These are phyloP conservation scores for rat (Rattus norvegicus) DNA, from an alignment of 2,113 vertebrate genomes.

Conservation along the genomic window DNA sequence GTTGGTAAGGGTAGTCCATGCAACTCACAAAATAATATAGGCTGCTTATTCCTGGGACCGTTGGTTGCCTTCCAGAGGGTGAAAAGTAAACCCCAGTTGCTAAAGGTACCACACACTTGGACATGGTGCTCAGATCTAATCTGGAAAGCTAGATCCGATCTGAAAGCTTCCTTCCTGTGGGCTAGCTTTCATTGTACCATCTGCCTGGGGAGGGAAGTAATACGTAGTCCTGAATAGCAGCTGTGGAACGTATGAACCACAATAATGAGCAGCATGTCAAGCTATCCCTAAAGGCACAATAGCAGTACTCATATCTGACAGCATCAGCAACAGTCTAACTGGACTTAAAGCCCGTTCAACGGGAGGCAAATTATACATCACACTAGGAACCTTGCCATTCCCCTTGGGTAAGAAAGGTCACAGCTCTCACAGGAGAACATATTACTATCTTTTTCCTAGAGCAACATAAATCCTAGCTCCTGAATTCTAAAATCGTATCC, in stretches of 20 bases:
- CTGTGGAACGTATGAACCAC: background rate
- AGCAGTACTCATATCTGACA: background rate
- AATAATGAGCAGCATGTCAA: background rate
- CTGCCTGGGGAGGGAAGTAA: background rate
- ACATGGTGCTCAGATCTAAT: background rate
- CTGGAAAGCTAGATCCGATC: background rate
- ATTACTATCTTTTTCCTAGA: background rate
- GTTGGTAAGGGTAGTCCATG: background rate
- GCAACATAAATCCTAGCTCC: too few species aligned
- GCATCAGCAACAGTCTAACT: background rate
- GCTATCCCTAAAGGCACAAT: background rate
- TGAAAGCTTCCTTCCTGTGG: slow-evolving; percentile 6
- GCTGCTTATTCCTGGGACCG: too few species aligned
- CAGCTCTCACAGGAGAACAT: background rate
- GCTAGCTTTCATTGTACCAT: background rate
- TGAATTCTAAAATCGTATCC: background rate
- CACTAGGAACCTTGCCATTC: background rate
- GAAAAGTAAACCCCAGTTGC: background rate
- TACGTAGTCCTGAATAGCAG: background rate
- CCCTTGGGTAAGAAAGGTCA: background rate
- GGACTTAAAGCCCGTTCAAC: too few species aligned
- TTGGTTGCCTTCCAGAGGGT: background rate
- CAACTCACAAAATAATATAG: background rate
- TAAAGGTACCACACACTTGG: background rate
- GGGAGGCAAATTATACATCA: background rate